These are phyloP conservation scores for Oceanodroma leucorhoa DNA, from an alignment of 2,797 vertebrate genomes.

Conservation along the genomic window DNA sequence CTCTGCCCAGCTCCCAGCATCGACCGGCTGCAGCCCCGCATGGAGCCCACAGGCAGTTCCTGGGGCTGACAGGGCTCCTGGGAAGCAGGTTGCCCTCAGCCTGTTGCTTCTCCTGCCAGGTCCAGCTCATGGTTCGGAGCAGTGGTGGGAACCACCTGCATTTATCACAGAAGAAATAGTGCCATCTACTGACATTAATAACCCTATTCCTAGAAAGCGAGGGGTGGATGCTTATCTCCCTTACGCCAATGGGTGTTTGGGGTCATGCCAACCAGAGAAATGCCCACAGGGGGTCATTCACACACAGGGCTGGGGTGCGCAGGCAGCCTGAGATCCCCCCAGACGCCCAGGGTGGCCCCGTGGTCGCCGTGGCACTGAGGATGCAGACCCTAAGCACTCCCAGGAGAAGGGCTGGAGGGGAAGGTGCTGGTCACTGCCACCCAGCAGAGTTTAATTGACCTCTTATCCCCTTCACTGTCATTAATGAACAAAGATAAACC, in stretches of 20 bases:
- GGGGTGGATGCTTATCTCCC: neutral
- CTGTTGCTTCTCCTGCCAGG: neutral
- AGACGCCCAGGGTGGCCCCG: neutral
- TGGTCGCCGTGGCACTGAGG: rapidly evolving
- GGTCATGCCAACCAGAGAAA: neutral
- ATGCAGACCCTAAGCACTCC: neutral
- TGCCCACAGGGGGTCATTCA: neutral
- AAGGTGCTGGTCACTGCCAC: neutral
- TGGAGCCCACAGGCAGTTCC: rapidly evolving
- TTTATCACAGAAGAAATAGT: constrained; percentile 47
- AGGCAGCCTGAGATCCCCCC: neutral
- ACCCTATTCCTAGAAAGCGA: constrained; percentile 17
- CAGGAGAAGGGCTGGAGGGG: neutral
- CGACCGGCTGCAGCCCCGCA: rapidly evolving
- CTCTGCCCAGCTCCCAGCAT: neutral
- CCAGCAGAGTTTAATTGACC: neutral
- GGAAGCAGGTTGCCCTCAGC: neutral
- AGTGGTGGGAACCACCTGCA: neutral
- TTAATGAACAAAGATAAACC: neutral
- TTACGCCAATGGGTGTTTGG: rapidly evolving
- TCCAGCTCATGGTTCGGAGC: neutral
- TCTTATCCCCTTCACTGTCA: neutral
- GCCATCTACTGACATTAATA: constrained; percentile 54
- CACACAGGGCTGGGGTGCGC: rapidly evolving
- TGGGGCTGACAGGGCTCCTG: neutral